Evolutionary conservation across 2,113 vertebrate genomes (phyloP).

Genomic region (Chionis minor): DNA sequence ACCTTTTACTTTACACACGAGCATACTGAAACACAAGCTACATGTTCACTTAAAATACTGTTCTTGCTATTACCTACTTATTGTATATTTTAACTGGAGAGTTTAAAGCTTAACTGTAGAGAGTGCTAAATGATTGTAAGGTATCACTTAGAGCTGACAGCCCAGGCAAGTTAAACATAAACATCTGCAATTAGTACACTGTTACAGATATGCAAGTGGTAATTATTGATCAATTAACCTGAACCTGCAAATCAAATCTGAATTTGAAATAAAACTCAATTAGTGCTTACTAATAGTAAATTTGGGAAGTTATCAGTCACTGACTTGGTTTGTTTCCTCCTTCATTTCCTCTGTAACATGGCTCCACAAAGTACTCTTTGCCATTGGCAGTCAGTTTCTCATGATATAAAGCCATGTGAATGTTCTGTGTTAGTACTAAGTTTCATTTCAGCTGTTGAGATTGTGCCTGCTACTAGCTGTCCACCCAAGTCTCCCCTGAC

Average conservation of each 20-base stretch:
- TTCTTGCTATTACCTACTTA: not conserved
- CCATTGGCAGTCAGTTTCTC: not conserved
- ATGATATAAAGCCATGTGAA: not conserved
- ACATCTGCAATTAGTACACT: not conserved
- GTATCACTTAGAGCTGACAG: not conserved
- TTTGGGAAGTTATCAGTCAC: not conserved
- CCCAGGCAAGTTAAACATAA: not conserved
- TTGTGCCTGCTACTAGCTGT: not conserved
- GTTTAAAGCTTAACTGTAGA: not conserved
- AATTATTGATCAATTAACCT: constrained; percentile 37
- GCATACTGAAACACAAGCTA: not conserved
- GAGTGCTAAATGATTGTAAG: not conserved
- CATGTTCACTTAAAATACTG: not conserved
- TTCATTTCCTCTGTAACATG: not conserved
- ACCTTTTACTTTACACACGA: not conserved
- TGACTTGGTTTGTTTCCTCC: not conserved
- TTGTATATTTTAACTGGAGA: not conserved
- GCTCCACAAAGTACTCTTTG: not conserved
- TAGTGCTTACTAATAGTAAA: constrained; percentile 10
- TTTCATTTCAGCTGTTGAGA: not conserved
- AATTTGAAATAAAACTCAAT: constrained; percentile 43
- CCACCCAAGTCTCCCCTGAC: not conserved
- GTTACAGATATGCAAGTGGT: not conserved
- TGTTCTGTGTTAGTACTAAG: not conserved
- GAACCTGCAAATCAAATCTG: constrained; percentile 23